These are phyloP conservation scores for Teleiodes luculella DNA, from an alignment of 2,888 invertebrate genomes.

Conservation along the genomic window DNA sequence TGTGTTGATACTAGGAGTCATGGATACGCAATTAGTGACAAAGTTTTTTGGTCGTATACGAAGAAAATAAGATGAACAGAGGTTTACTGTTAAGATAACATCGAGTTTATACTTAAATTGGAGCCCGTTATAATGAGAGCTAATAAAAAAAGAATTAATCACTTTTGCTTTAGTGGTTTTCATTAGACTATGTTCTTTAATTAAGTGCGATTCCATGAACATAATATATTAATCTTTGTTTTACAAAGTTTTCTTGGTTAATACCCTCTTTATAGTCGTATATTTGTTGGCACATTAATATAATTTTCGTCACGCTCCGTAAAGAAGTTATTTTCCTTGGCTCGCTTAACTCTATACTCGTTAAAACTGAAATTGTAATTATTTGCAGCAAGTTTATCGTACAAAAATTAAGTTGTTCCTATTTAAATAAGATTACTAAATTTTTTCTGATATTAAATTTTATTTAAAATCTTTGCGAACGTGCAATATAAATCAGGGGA, in stretches of 20 bases:
- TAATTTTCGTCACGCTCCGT: slow-evolving; percentile 38
- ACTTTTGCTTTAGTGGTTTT: slow-evolving; percentile 21
- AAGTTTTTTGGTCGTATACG: slow-evolving; percentile 35
- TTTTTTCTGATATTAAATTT: no score
- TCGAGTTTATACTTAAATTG: slow-evolving; percentile 24
- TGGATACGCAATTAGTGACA: slow-evolving; percentile 72
- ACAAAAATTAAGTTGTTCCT: no score
- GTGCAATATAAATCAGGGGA: no score
- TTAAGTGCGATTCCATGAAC: slow-evolving; percentile 16
- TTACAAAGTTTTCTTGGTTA: not conserved
- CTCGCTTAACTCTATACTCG: no score
- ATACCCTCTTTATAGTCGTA: not conserved
- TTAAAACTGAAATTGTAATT: no score
- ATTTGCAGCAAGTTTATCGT: no score
- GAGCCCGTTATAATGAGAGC: slow-evolving; percentile 22
- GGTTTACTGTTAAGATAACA: slow-evolving; percentile 25
- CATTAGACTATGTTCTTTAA: slow-evolving; percentile 22
- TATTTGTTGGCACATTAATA: slow-evolving; percentile 26
- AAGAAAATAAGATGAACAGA: slow-evolving; percentile 39
- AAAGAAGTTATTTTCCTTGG: slow-evolving; percentile 15
- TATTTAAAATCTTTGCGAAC: no score
- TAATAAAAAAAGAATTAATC: slow-evolving; percentile 26
- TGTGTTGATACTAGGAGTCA: slow-evolving; percentile 70
- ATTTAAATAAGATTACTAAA: no score
- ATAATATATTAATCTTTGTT: slow-evolving; percentile 8